These are phyloP conservation scores for Apamea crenata DNA, from an alignment of 2,888 invertebrate species.

Conservation along the genomic window DNA sequence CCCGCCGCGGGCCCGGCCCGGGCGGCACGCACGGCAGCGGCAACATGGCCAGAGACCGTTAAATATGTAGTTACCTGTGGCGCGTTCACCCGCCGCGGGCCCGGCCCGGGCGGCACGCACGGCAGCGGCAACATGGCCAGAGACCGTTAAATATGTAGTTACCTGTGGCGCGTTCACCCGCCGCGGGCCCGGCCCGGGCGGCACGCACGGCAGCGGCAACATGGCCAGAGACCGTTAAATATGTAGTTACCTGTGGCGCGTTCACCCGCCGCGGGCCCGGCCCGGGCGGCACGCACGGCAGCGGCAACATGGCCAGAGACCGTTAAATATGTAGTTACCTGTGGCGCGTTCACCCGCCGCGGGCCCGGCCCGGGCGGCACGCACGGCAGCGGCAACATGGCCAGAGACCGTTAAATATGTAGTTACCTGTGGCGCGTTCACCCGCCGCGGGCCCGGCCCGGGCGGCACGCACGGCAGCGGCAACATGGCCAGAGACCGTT, in stretches of 20 bases:
- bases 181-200: slow-evolving; percentile 82
- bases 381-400: slow-evolving; percentile 96
- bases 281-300: slow-evolving; percentile 95
- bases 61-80: too few species aligned
- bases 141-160: too few species aligned
- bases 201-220: slow-evolving; percentile 96
- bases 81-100: slow-evolving; percentile 50
- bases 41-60: too few species aligned
- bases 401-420: too few species aligned
- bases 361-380: slow-evolving; percentile 91
- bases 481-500: too few species aligned
- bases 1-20: slow-evolving; percentile 66
- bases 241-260: slow-evolving; percentile 68
- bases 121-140: slow-evolving; percentile 96
- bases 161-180: slow-evolving; percentile 59
- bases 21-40: slow-evolving; percentile 96
- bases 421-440: slow-evolving; percentile 64
- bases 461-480: slow-evolving; percentile 96
- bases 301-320: too few species aligned
- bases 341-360: slow-evolving; percentile 54
- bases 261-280: slow-evolving; percentile 46
- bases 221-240: too few species aligned
- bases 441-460: slow-evolving; percentile 66
- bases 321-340: too few species aligned
- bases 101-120: slow-evolving; percentile 93